phyloP scores from a whole-genome alignment of 2,797 vertebrate genomes.

The Bryconaethiops microstoma region DNA sequence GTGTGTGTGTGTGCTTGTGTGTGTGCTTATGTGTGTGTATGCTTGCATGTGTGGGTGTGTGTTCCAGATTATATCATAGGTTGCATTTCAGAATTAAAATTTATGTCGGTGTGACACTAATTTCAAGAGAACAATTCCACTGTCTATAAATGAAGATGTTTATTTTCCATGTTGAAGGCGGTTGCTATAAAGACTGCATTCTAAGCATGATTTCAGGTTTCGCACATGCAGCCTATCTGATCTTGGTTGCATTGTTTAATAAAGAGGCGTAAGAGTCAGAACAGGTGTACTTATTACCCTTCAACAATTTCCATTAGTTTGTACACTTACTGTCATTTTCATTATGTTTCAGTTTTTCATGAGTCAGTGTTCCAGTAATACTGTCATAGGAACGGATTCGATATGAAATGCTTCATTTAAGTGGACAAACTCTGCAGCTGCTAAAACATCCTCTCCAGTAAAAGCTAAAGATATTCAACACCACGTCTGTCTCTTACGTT shows the following conservation, averaged over 20 bases:
- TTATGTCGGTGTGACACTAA: slow-evolving; percentile 82
- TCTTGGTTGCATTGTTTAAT: not conserved
- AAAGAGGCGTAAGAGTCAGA: not conserved
- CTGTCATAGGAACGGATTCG: not conserved
- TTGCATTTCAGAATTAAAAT: slow-evolving; percentile 78
- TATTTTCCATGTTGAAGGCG: slow-evolving; percentile 71
- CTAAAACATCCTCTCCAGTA: slow-evolving; percentile 1
- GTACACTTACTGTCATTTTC: not conserved
- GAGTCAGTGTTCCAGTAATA: not conserved
- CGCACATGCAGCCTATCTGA: not conserved
- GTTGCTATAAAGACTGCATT: not conserved
- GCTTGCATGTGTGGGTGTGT: not conserved
- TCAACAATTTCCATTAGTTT: not conserved
- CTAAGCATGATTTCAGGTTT: not conserved
- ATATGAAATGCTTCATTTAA: slow-evolving; percentile 6
- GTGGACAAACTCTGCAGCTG: not conserved
- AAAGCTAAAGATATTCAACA: not conserved
- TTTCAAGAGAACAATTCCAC: slow-evolving; percentile 80
- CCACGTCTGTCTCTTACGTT: slow-evolving; percentile 43
- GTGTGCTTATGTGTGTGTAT: not conserved
- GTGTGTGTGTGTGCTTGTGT: not conserved
- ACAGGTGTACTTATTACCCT: not conserved
- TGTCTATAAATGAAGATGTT: slow-evolving; percentile 80
- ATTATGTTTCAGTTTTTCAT: not conserved
- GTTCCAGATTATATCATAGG: slow-evolving; percentile 65